Percentiles rank a stretch among this genome's conserved stretches.
Evolutionary conservation across 1,140 invertebrate species (phyloP).

Genomic region (Spodoptera litura): DNA sequence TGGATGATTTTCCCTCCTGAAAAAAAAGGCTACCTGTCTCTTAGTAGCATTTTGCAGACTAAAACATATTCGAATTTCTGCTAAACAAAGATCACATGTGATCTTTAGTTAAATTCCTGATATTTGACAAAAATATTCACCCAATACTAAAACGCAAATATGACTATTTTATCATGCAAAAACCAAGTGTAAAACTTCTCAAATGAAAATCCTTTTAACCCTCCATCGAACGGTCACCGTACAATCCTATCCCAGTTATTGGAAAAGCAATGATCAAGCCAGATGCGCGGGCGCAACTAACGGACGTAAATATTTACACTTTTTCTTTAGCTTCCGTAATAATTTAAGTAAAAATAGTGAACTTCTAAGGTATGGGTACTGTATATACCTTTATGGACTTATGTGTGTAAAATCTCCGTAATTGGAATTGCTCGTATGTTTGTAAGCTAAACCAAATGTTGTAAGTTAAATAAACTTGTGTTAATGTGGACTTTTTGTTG

Average conservation of each 20-base stretch:
- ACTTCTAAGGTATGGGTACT: conserved; percentile 7
- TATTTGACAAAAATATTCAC: too few relatives aligned
- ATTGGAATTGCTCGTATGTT: not conserved
- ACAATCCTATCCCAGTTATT: conserved; percentile 43
- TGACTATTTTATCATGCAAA: too few relatives aligned
- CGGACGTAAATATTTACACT: conserved; percentile 69
- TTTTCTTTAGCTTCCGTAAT: conserved; percentile 67
- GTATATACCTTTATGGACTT: conserved; percentile 21
- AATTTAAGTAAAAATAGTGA: conserved; percentile 55
- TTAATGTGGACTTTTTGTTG: conserved; percentile 7
- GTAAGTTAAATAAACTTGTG: conserved; percentile 8
- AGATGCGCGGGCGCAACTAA: conserved; percentile 58
- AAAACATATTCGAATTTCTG: too few relatives aligned
- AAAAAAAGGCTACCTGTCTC: too few relatives aligned
- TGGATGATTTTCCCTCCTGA: too few relatives aligned
- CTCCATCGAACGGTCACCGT: conserved; percentile 12
- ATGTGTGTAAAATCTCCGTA: not conserved
- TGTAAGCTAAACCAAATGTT: not conserved
- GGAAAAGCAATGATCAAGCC: conserved; percentile 54
- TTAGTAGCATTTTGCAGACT: too few relatives aligned
- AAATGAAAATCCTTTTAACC: not conserved
- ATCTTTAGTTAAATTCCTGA: too few relatives aligned
- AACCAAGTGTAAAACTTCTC: not conserved
- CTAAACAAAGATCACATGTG: too few relatives aligned
- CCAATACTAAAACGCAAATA: too few relatives aligned